Percentiles rank a stretch among this genome's conserved stretches.
These are phyloP conservation scores for Trichomalopsis sarcophagae DNA, from an alignment of 1,140 invertebrate genomes.

Conservation along the genomic window DNA sequence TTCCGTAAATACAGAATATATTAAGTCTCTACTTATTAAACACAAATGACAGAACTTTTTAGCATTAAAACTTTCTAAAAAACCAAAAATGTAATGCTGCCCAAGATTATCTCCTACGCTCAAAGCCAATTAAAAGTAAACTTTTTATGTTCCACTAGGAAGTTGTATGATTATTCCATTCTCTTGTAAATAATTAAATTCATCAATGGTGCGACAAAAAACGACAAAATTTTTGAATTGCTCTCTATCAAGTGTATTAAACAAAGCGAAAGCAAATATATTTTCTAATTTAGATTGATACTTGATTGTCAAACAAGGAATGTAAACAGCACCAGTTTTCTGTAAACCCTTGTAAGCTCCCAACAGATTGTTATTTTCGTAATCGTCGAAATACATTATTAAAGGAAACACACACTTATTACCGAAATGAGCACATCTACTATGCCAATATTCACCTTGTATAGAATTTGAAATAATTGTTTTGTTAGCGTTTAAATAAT, in stretches of 20 bases:
- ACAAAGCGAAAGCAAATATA: slow-evolving; percentile 52
- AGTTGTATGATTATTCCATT: slow-evolving; percentile 32
- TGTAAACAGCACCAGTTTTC: slow-evolving; percentile 53
- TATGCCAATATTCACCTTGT: slow-evolving; percentile 20
- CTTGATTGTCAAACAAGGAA: slow-evolving; percentile 50
- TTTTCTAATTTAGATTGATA: slow-evolving; percentile 53
- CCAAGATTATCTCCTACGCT: slow-evolving; percentile 36
- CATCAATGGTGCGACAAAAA: slow-evolving; percentile 50
- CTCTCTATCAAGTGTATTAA: slow-evolving; percentile 48
- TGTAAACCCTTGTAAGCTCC: slow-evolving; percentile 51
- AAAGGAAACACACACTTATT: slow-evolving; percentile 26
- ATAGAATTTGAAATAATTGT: neutral
- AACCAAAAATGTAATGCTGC: slow-evolving; percentile 51
- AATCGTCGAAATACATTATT: slow-evolving; percentile 48
- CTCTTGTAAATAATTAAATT: slow-evolving; percentile 51
- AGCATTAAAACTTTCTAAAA: slow-evolving; percentile 47
- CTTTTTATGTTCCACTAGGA: neutral
- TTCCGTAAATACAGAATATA: neutral
- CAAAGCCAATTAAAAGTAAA: slow-evolving; percentile 50
- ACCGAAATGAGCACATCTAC: neutral
- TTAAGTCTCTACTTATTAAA: neutral
- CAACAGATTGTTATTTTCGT: slow-evolving; percentile 53
- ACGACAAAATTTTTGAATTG: slow-evolving; percentile 35
- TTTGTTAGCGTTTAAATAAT: neutral
- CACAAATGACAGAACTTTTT: slow-evolving; percentile 48